Conservation (phyloP, 2,888 invertebrate genomes). For the Callyntrura sp. region DNA sequence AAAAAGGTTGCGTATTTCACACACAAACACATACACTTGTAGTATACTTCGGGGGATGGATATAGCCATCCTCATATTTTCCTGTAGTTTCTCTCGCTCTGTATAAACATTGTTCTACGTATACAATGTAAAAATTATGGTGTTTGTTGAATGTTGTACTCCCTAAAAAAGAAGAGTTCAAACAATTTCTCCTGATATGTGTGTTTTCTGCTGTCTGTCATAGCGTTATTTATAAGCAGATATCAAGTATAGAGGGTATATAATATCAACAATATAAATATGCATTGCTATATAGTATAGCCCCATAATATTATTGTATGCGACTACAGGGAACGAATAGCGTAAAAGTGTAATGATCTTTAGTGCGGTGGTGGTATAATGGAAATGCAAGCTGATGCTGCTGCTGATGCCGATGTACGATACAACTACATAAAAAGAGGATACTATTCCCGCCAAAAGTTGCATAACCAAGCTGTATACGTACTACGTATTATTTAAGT, state of each 20-base stretch:
- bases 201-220: neutral
- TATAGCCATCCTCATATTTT: too few relatives aligned
- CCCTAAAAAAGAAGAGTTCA: slow-evolving; percentile 46
- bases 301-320: neutral
- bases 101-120: too few relatives aligned
- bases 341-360: neutral
- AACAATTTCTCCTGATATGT: slow-evolving; percentile 16
- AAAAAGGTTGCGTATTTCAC: too few relatives aligned
- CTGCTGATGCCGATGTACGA: slow-evolving; percentile 18
- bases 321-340: slow-evolving; percentile 43
- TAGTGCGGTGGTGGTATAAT: neutral
- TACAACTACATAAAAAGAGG: neutral
- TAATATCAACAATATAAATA: too few relatives aligned
- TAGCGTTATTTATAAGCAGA: too few relatives aligned
- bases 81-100: too few relatives aligned
- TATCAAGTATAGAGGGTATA: too few relatives aligned
- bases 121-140: neutral
- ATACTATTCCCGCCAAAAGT: slow-evolving; percentile 66
- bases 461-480: slow-evolving; percentile 26
- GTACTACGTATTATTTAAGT: neutral
- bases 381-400: slow-evolving; percentile 22
- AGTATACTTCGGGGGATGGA: too few relatives aligned
- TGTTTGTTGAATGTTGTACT: neutral
- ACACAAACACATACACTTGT: too few relatives aligned
- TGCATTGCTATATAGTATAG: too few relatives aligned